Percentiles rank a stretch among this genome's conserved stretches.
These are phyloP conservation scores for Parascotia fuliginaria DNA, from an alignment of 2,888 invertebrate species.

Conservation along the genomic window DNA sequence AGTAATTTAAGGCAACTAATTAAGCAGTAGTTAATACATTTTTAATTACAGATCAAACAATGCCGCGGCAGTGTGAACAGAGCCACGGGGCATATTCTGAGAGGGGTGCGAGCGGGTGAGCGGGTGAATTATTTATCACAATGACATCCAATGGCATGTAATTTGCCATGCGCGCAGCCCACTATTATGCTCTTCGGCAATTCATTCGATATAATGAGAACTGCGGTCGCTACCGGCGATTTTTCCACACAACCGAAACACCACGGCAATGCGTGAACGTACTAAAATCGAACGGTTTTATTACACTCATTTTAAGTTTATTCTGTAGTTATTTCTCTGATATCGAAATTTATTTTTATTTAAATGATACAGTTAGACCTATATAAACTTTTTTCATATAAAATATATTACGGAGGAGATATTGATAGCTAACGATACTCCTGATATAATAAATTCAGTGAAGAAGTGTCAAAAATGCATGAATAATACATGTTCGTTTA, in stretches of 20 bases:
- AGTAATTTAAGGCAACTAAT: not conserved
- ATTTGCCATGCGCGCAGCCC: conserved; percentile 73
- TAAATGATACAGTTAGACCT: not conserved
- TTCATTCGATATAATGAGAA: conserved; percentile 81
- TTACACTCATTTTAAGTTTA: not conserved
- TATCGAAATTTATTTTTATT: not conserved
- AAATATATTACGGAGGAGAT: not conserved
- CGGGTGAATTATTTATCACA: conserved; percentile 75
- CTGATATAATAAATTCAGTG: not conserved
- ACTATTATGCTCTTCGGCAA: conserved; percentile 76
- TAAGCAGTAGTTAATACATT: not conserved
- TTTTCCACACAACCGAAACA: conserved; percentile 44
- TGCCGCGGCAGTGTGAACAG: not conserved
- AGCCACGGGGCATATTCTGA: conserved; percentile 8
- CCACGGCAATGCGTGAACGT: conserved; percentile 37
- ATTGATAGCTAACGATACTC: not conserved
- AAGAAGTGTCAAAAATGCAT: conserved; percentile 4
- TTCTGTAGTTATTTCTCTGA: not conserved
- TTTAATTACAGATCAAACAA: not conserved
- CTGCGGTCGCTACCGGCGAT: conserved; percentile 65
- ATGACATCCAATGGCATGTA: conserved; percentile 78
- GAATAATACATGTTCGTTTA: conserved; percentile 10
- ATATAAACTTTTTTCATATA: too few relatives aligned
- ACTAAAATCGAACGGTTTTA: conserved; percentile 32
- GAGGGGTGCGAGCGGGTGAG: conserved; percentile 21